Evolutionary conservation across 1,140 invertebrate genomes (phyloP), one percentile per base, ranked within the genome.

Genomic region (Drosophila dunni): DNA sequence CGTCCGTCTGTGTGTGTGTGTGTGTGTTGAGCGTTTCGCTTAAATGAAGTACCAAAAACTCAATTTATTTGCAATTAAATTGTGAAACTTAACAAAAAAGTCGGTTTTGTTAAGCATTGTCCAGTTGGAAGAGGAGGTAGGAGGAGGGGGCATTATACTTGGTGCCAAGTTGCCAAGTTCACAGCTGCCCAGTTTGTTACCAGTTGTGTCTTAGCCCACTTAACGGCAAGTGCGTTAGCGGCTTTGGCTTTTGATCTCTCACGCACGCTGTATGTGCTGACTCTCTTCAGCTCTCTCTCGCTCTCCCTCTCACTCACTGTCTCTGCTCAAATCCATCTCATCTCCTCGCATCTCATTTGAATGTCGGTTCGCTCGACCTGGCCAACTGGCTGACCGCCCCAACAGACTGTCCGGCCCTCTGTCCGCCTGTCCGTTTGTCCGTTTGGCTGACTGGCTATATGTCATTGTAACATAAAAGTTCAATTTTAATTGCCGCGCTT

Each of bases 31-130:
- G 64, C 85, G 88, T 91, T 74, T 89, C 88, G 88, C 88, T 88
- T 88, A 91, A 91, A 91, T 91, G 78, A 91, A 91, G 88, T 91
- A 91, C 88, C 83, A 88, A 91, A 91, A 91, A 91, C 88, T 91
- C 88, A 88, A 91, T 91, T 91, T 91, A 91, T 91, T 91, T 91
- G 88, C 88, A 91, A 91, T 91, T 91, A 91, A 91, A 91, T 88
- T 91, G 79, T 81, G 60, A 78, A 78, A 73, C 70, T 68, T 20
- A 53, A 67, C 42, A 65, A 70, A 54, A 71, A 68, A 50, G 63
- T 38, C 17, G 36, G 17, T 61, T 66, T 68, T 36, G 20, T 62
- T 81, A 68, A 77, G 73, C 73, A 76, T 89, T 88, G 81, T 88
- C 79, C 79, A 51, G 78, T 58, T 11, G 45, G 68, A 61, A 76